Percentiles rank a stretch among this genome's conserved stretches.
Conservation (phyloP, 1,140 invertebrate species). For the Polypedilum pembai region DNA sequence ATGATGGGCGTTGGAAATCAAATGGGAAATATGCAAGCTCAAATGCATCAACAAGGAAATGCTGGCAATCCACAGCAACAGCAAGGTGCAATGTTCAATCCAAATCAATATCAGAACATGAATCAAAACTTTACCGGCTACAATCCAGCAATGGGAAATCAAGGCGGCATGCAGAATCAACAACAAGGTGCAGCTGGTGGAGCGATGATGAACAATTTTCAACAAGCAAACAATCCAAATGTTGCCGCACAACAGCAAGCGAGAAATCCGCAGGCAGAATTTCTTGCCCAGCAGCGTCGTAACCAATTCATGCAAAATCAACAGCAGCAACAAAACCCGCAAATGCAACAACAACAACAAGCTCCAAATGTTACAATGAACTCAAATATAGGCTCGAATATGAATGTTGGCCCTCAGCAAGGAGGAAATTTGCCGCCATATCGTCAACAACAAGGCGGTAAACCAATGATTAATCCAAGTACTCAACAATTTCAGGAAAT, state of each 20-base stretch:
- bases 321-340: conserved; percentile 43
- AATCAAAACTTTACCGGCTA: conserved; percentile 39
- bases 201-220: conserved; percentile 38
- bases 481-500: conserved; percentile 43
- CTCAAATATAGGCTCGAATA: conserved; percentile 49
- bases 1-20: conserved; percentile 38
- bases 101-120: conserved; percentile 37
- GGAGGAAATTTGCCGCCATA: conserved; percentile 46
- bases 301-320: conserved; percentile 52
- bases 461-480: conserved; percentile 39
- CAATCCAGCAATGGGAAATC: conserved; percentile 34
- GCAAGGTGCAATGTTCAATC: conserved; percentile 38
- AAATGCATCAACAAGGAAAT: conserved; percentile 42
- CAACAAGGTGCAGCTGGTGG: conserved; percentile 42
- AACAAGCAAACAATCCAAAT: conserved; percentile 36
- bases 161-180: conserved; percentile 32
- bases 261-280: conserved; percentile 44
- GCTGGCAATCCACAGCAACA: conserved; percentile 31
- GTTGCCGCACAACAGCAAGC: conserved; percentile 36
- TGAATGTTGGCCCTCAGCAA: conserved; percentile 44
- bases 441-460: conserved; percentile 39
- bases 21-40: conserved; percentile 42
- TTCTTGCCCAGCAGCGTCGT: conserved; percentile 49
- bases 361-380: conserved; percentile 45
- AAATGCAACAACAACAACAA: conserved; percentile 41